Base-by-base conservation (phyloP, 2,888 invertebrate genomes). In the Mayetiola destructor region DNA sequence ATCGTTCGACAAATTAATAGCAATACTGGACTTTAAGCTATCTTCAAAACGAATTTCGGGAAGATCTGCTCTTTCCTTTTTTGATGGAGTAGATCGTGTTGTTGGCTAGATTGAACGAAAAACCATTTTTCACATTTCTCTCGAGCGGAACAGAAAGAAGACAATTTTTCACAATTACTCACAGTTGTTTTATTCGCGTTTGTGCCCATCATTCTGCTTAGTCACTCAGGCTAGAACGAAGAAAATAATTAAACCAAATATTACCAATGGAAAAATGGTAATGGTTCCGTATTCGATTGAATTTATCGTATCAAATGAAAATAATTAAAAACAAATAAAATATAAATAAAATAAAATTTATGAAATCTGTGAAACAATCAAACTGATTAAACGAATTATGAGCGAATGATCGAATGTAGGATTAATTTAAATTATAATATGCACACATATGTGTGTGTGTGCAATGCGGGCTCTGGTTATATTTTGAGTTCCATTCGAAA, bases 301-400 rank as follows among this genome's bases (percentile, higher is more conserved):
- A n/a, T n/a, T n/a, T n/a, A n/a, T n/a, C n/a, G n/a, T n/a, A n/a
- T n/a, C n/a, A n/a, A 48, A 48, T 27, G 27, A 48, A 42, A 48
- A 48, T 27, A 20, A 42, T 4, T 1, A 23, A 42, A 27, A 48
- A 48, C 5, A 4, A 48, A 48, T 48, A 48, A 27, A n/a, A 23
- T 12, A 3, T 10, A 42, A 23, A 48, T 27, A 16, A 27, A 48
- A n/a, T 27, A 27, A 48, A 27, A 48, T 9, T 4, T 36, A n/a
- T n/a, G 36, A 40, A 16, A 39, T 18, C 16, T 18, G 27, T 6
- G 27, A 27, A 48, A 48, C 48, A 48, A 48, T 48, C 48, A 48
- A 48, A 48, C 27, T 48, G 48, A 48, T 48, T 48, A 48, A 27
- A 3, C n/a, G n/a, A n/a, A n/a, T n/a, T n/a, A n/a, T n/a, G n/a